These are phyloP conservation scores for Dromiciops gliroides DNA, from an alignment of 2,113 vertebrate genomes.

Conservation along the genomic window DNA sequence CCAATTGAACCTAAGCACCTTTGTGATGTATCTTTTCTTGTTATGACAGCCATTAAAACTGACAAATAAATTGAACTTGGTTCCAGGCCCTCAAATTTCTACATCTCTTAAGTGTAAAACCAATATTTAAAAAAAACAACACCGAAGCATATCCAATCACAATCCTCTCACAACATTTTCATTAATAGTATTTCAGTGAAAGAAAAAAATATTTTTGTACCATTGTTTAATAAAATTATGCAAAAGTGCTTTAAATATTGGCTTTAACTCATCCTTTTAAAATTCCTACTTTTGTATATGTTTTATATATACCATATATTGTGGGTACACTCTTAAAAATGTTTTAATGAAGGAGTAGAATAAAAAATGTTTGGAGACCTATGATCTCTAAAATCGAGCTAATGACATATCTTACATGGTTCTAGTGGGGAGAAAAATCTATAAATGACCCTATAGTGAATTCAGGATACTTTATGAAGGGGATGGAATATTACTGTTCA, in stretches of 20 bases:
- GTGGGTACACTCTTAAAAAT: neutral
- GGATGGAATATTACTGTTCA: neutral
- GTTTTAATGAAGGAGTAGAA: neutral
- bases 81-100: neutral
- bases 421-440: conserved; percentile 36
- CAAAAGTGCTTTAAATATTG: neutral
- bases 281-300: too few species aligned
- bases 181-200: neutral
- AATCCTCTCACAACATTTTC: neutral
- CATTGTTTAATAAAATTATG: neutral
- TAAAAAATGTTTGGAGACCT: neutral
- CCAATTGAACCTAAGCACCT: neutral
- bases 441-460: conserved; percentile 25
- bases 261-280: neutral
- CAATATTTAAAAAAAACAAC: neutral
- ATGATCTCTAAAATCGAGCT: neutral
- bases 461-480: conserved; percentile 12
- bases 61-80: neutral
- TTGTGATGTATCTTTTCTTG: neutral
- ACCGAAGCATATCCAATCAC: neutral
- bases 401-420: neutral
- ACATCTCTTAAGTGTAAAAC: neutral
- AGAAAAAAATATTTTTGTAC: neutral
- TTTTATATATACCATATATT: neutral
- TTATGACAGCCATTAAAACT: neutral